These are phyloP conservation scores for Oscheius myriophilus DNA, from an alignment of 2,888 invertebrate genomes.

Conservation along the genomic window DNA sequence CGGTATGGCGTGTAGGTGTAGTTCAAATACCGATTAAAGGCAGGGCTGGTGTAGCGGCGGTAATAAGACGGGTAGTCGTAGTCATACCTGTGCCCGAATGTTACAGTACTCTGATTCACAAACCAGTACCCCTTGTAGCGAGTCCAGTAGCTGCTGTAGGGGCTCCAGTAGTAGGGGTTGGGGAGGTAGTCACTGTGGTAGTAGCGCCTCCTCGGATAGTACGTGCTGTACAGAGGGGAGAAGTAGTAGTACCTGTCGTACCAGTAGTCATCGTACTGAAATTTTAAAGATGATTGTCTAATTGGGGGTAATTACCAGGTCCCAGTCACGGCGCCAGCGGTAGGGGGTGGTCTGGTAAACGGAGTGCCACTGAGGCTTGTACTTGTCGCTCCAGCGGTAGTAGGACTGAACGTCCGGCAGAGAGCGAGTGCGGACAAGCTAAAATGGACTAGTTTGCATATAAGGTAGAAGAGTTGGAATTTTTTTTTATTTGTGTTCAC, in stretches of 20 bases:
- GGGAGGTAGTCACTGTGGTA: constrained; percentile 59
- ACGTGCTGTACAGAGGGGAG: constrained; percentile 59
- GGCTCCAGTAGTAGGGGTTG: constrained; percentile 65
- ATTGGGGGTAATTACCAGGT: constrained; percentile 37
- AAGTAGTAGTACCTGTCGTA: constrained; percentile 68
- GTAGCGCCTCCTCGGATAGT: constrained; percentile 43
- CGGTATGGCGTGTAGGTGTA: constrained; percentile 57
- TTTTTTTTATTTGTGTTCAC: neutral
- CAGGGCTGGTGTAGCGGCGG: constrained; percentile 51
- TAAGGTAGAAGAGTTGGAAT: constrained; percentile 14
- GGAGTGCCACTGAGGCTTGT: constrained; percentile 64
- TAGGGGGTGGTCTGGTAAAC: constrained; percentile 56
- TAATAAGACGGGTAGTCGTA: constrained; percentile 63
- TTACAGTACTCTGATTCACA: constrained; percentile 3
- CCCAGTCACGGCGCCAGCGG: constrained; percentile 59
- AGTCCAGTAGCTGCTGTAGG: constrained; percentile 61
- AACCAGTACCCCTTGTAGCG: constrained; percentile 67
- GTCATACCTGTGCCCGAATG: constrained; percentile 48
- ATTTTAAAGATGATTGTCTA: neutral
- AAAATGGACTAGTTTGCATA: constrained; percentile 28
- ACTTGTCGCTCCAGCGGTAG: constrained; percentile 52
- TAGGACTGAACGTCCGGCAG: constrained; percentile 59
- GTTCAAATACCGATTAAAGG: constrained; percentile 52
- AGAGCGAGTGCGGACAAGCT: constrained; percentile 56
- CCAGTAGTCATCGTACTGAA: constrained; percentile 64